Evolutionary conservation across 2,888 invertebrate genomes (phyloP).

Genomic region (Clostera curtula): DNA sequence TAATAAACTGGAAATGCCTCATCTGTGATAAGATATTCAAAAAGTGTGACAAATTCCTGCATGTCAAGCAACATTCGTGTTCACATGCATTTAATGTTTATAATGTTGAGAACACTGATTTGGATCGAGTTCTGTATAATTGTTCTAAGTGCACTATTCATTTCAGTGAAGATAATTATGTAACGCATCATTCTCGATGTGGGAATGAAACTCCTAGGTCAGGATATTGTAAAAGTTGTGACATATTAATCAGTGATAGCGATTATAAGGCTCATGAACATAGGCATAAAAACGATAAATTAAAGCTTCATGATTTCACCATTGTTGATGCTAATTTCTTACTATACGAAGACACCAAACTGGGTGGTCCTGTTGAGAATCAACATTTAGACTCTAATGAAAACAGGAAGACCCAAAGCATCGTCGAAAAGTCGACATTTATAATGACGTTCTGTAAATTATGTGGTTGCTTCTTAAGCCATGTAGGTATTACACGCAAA

Average conservation of each 20-base stretch:
- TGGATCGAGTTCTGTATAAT: conserved; percentile 33
- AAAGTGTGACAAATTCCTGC: conserved; percentile 35
- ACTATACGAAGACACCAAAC: neutral
- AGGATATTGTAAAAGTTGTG: conserved; percentile 41
- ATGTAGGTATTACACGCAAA: conserved; percentile 15
- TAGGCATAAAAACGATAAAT: conserved; percentile 20
- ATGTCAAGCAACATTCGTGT: conserved; percentile 40
- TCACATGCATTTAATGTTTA: conserved; percentile 30
- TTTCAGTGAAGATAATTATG: conserved; percentile 36
- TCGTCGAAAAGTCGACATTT: conserved; percentile 10
- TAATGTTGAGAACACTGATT: conserved; percentile 24
- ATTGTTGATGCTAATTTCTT: conserved; percentile 19
- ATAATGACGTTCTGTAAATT: conserved; percentile 32
- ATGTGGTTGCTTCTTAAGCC: conserved; percentile 40
- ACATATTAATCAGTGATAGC: conserved; percentile 36
- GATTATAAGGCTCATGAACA: conserved; percentile 25
- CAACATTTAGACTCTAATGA: conserved; percentile 1
- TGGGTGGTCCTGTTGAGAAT: conserved; percentile 16
- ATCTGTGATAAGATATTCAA: conserved; percentile 40
- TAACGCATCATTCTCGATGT: conserved; percentile 35
- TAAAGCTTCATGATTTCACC: conserved; percentile 22
- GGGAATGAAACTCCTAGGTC: conserved; percentile 25
- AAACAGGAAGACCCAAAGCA: neutral
- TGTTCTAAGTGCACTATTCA: conserved; percentile 45
- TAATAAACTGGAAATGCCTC: conserved; percentile 45